A percentile compares a stretch with the other conserved stretches of the same genome.
These are phyloP conservation scores for Calliphora vomitoria DNA, from an alignment of 2,888 invertebrate species.

Conservation along the genomic window DNA sequence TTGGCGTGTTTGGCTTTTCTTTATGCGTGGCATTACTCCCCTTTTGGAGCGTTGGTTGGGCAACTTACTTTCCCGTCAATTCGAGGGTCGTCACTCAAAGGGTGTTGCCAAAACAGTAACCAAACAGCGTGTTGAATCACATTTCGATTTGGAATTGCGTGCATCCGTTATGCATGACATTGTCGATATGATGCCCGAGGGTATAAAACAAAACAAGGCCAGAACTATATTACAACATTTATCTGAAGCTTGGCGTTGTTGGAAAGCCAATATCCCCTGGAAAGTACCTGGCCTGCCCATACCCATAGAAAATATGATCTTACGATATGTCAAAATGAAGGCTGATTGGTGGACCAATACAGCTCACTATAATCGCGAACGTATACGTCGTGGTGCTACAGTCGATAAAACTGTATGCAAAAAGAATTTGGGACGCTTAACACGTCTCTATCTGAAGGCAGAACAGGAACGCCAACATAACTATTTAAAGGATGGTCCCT, in stretches of 20 bases:
- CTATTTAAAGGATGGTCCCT: conserved; percentile 99
- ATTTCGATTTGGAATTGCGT: conserved; percentile 99
- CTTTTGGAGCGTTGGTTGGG: conserved; percentile 99
- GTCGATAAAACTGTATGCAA: conserved; percentile 99
- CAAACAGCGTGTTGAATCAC: conserved; percentile 99
- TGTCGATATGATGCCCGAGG: conserved; percentile 99
- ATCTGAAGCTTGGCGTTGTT: conserved; percentile 99
- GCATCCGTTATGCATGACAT: conserved; percentile 99
- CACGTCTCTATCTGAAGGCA: conserved; percentile 97
- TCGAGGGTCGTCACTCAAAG: conserved; percentile 99
- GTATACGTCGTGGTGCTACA: conserved; percentile 99
- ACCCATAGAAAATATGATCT: conserved; percentile 99
- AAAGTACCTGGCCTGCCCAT: conserved; percentile 99
- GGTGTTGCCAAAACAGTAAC: conserved; percentile 99
- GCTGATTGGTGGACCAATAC: conserved; percentile 99
- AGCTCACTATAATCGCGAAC: conserved; percentile 99
- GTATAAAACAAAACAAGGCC: conserved; percentile 99
- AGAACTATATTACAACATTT: conserved; percentile 99
- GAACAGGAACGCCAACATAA: conserved; percentile 99
- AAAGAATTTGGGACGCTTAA: conserved; percentile 99
- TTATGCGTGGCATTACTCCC: conserved; percentile 99
- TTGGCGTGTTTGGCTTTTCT: conserved; percentile 99
- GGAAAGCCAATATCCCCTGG: conserved; percentile 99
- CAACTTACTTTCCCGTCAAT: conserved; percentile 98
- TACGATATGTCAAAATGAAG: conserved; percentile 99